Percentiles rank a stretch among this genome's conserved stretches.
Evolutionary conservation across 2,888 invertebrate genomes (phyloP).

Genomic region (Pseudococcus jackbeardsleyi): DNA sequence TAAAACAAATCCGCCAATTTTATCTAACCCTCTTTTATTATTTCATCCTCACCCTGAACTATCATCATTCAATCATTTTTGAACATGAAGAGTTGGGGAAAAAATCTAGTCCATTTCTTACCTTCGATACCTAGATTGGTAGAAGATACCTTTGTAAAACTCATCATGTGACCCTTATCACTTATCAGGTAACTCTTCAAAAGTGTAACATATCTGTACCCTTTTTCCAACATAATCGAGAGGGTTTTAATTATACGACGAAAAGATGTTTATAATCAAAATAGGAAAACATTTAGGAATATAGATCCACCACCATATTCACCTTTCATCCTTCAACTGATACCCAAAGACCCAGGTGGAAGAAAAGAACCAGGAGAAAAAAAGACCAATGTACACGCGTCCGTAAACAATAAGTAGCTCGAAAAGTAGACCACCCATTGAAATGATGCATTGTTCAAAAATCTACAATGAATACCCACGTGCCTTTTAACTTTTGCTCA

Average conservation of each 20-base stretch:
- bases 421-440: constrained; percentile 44
- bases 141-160: background rate
- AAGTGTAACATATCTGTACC: background rate
- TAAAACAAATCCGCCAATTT: too few relatives aligned
- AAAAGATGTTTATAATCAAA: background rate
- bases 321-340: background rate
- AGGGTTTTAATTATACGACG: background rate
- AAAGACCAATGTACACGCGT: constrained; percentile 9
- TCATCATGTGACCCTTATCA: background rate
- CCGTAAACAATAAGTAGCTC: constrained; percentile 38
- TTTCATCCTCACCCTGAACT: background rate
- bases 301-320: background rate
- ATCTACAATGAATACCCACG: constrained; percentile 31
- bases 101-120: background rate
- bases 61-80: background rate
- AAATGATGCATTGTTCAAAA: constrained; percentile 11
- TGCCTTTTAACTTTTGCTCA: constrained; percentile 29
- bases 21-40: too few relatives aligned
- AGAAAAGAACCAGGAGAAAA: background rate
- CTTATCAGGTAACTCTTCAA: background rate
- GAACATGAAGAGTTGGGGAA: background rate
- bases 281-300: background rate
- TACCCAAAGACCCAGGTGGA: constrained; percentile 20
- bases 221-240: background rate
- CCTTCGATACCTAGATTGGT: background rate